Conservation (phyloP, 2,888 invertebrate species). For the Leucoma salicis region DNA sequence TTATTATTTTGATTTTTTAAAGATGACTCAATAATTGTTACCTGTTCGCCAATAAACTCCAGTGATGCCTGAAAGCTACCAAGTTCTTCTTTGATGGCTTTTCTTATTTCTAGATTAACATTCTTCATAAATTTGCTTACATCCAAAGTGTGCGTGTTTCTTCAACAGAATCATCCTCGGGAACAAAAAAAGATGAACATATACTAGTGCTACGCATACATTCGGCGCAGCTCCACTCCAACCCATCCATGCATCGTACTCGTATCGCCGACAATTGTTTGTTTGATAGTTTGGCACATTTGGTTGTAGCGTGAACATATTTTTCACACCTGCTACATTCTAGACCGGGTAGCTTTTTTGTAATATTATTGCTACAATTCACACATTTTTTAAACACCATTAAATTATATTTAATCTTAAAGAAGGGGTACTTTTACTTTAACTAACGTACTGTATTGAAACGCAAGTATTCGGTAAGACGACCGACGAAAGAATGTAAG, state of each 20-base stretch:
- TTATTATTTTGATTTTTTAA: background rate
- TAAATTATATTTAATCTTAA: no score
- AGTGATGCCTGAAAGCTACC: conserved; percentile 6
- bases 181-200: background rate
- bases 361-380: conserved; percentile 1
- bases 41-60: background rate
- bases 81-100: background rate
- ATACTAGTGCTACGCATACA: background rate
- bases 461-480: no score
- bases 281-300: background rate
- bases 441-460: no score
- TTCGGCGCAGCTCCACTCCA: conserved; percentile 1
- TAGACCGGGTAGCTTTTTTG: background rate
- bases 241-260: background rate
- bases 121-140: background rate
- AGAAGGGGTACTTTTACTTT: no score
- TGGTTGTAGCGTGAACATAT: background rate
- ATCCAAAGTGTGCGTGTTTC: background rate
- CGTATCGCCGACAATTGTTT: background rate
- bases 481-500: no score
- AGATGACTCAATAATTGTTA: background rate
- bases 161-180: background rate
- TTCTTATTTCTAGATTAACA: background rate
- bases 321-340: conserved; percentile 3
- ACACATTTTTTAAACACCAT: conserved; percentile 1